Evolutionary conservation across 2,113 vertebrate genomes (phyloP).

Genomic region (Leucoraja erinaceus): DNA sequence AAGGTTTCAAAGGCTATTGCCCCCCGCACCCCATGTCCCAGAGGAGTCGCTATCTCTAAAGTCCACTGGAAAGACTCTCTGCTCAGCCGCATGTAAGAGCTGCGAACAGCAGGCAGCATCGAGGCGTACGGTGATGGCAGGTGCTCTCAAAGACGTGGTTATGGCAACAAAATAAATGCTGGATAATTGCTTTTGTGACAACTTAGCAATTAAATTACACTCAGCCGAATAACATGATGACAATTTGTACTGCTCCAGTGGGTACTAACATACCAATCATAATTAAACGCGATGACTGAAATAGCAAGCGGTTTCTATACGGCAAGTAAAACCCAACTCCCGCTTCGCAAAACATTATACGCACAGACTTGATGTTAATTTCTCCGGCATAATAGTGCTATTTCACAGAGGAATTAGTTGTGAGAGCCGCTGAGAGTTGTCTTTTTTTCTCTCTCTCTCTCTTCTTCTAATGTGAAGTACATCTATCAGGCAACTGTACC

Average conservation of each 20-base stretch:
- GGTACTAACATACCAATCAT: constrained; percentile 93
- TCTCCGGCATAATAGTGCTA: constrained; percentile 71
- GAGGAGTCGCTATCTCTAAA: not conserved
- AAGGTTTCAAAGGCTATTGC: not conserved
- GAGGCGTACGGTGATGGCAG: constrained; percentile 64
- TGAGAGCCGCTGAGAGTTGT: not conserved
- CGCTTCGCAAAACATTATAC: constrained; percentile 71
- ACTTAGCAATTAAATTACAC: constrained; percentile 96
- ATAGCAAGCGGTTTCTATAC: constrained; percentile 67
- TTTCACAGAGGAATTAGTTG: constrained; percentile 53
- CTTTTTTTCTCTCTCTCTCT: not conserved
- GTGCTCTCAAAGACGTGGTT: constrained; percentile 84
- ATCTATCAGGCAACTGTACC: too few species aligned
- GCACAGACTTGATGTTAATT: constrained; percentile 77
- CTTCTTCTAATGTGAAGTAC: not conserved
- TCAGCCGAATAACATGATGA: constrained; percentile 94
- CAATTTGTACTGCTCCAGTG: constrained; percentile 92
- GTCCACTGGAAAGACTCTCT: not conserved
- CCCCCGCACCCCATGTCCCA: not conserved
- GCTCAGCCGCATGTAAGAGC: not conserved
- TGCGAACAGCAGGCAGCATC: not conserved
- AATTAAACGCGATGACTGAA: constrained; percentile 87
- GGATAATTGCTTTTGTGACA: constrained; percentile 96
- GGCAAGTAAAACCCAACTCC: constrained; percentile 80
- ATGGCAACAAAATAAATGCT: constrained; percentile 93